Evolutionary conservation across 2,888 invertebrate species (phyloP).

Genomic region (Drepanosiphum platanoidis): DNA sequence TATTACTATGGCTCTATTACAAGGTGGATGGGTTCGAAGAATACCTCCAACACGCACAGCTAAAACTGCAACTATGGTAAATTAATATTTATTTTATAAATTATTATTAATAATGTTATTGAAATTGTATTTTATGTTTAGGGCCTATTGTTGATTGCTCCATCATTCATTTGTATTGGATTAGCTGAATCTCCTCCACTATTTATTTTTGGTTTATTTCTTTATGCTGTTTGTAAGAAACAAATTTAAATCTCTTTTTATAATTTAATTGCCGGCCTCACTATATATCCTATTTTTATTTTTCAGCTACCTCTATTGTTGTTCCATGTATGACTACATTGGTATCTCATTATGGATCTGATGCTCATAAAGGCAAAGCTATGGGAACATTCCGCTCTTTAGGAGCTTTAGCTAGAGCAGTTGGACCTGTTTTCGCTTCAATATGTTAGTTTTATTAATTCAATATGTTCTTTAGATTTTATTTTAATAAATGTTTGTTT

Average conservation of each 20-base stretch:
- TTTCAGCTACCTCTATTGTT: constrained; percentile 85
- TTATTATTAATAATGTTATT: not conserved
- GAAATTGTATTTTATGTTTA: constrained; percentile 64
- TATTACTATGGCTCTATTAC: constrained; percentile 87
- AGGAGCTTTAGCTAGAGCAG: constrained; percentile 90
- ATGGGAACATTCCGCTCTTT: constrained; percentile 94
- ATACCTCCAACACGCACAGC: constrained; percentile 79
- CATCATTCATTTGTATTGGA: constrained; percentile 87
- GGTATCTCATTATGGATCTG: constrained; percentile 84
- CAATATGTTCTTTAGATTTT: not conserved
- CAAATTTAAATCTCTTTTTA: constrained; percentile 41
- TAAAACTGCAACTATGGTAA: constrained; percentile 74
- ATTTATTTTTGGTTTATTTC: constrained; percentile 83
- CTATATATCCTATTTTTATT: constrained; percentile 31
- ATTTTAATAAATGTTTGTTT: constrained; percentile 53
- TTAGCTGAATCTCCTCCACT: constrained; percentile 72
- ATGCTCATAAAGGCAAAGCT: constrained; percentile 88
- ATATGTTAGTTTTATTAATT: constrained; percentile 72
- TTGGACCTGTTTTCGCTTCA: constrained; percentile 90
- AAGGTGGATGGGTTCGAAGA: constrained; percentile 88
- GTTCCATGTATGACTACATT: constrained; percentile 95
- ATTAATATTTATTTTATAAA: constrained; percentile 17
- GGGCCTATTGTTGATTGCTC: constrained; percentile 86
- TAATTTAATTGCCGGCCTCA: not conserved
- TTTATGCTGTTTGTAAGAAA: constrained; percentile 90